These are phyloP conservation scores for Drosophila histrio DNA, from an alignment of 2,888 invertebrate genomes.

Conservation along the genomic window DNA sequence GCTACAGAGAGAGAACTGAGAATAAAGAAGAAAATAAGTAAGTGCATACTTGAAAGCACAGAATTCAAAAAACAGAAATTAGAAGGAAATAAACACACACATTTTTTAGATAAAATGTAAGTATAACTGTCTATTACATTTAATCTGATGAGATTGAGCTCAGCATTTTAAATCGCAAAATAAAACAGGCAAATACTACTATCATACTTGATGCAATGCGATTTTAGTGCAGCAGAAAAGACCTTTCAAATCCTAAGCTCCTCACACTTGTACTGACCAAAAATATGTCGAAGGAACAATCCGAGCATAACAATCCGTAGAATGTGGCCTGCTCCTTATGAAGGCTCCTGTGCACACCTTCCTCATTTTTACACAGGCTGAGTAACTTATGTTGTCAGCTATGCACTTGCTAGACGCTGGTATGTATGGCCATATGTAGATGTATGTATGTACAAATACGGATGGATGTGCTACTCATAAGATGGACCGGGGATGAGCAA, in stretches of 20 bases:
- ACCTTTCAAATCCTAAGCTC: not conserved
- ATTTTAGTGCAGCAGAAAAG: not conserved
- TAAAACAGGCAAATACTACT: not conserved
- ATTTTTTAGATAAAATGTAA: not conserved
- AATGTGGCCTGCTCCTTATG: not conserved
- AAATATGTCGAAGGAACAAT: not conserved
- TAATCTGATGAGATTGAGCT: not conserved
- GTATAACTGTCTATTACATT: not conserved
- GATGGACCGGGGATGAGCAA: not conserved
- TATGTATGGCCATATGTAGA: constrained; percentile 4
- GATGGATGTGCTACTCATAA: constrained; percentile 2
- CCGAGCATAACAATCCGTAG: not conserved
- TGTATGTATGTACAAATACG: constrained; percentile 2
- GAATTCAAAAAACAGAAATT: not conserved
- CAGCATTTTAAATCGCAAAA: not conserved
- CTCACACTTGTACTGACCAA: not conserved
- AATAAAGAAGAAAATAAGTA: not conserved
- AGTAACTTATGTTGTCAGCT: constrained; percentile 41
- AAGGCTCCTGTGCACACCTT: constrained; percentile 13
- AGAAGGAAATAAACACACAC: not conserved
- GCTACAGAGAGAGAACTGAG: not conserved
- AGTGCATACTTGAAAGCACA: not conserved
- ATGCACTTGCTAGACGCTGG: constrained; percentile 33
- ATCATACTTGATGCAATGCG: not conserved
- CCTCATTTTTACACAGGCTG: constrained; percentile 34